phyloP scores from a whole-genome alignment of 35 echinoderm and acorn worm species.

The Antedon bifida region DNA sequence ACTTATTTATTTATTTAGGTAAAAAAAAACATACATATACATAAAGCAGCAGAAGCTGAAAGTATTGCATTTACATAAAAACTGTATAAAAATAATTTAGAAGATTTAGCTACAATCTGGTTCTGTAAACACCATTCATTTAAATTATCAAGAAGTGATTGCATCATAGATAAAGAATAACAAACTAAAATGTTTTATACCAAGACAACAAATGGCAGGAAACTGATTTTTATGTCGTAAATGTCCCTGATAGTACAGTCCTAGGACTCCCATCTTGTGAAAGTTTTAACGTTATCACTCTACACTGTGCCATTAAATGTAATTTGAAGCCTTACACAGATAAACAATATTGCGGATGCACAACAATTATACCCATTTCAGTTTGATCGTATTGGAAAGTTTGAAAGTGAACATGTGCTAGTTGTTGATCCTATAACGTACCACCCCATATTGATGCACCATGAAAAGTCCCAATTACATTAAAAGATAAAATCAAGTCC shows the following conservation, averaged over 20 bases:
- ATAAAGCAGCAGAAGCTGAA: too few relatives aligned
- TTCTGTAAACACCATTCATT: too few relatives aligned
- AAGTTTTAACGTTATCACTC: not conserved
- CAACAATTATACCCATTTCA: conserved; percentile 9
- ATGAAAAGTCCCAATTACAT: too few relatives aligned
- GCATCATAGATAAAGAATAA: too few relatives aligned
- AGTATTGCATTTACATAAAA: too few relatives aligned
- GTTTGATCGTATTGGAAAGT: conserved; percentile 31
- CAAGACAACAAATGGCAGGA: not conserved
- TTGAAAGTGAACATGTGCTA: not conserved
- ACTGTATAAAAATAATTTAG: too few relatives aligned
- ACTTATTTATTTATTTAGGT: too few relatives aligned
- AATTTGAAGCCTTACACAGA: not conserved
- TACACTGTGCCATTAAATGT: not conserved
- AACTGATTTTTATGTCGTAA: conserved; percentile 12
- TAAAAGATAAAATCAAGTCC: too few relatives aligned
- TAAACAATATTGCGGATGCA: not conserved
- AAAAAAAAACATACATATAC: too few relatives aligned
- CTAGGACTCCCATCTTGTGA: conserved; percentile 11
- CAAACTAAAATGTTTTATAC: not conserved
- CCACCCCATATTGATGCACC: conserved; percentile 26
- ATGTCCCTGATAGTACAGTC: conserved; percentile 8
- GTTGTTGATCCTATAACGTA: conserved; percentile 7
- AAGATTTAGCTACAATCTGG: too few relatives aligned
- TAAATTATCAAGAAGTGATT: too few relatives aligned